Evolutionary conservation across 2,797 vertebrate genomes (phyloP), one percentile per base, ranked within the genome.

Genomic region (Peromyscus nudipes): DNA sequence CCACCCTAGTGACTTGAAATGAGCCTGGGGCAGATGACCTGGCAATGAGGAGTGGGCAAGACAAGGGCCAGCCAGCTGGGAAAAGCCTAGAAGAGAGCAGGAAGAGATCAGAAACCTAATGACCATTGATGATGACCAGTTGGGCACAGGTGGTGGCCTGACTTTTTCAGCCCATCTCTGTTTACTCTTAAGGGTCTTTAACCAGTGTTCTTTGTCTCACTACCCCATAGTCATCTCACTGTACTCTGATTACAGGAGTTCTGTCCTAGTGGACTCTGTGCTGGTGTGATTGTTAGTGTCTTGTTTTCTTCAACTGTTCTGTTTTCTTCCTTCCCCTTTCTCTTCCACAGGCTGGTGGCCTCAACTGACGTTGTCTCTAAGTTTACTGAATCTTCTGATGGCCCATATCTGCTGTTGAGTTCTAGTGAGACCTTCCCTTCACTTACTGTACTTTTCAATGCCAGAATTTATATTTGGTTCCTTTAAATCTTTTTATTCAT

Each of bases 391-490:
- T 94, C 76, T 85, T 79, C 49, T 69, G 60, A 6, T 17, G n/a
- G 46, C 40, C 82, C 49, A 29, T 8, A 69, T 64, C 19, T 81
- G 52, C 49, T 80, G 5, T 43, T 80, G 71, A 89, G 11, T 27
- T 23, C 12, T 27, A 55, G 21, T 73, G 82, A 88, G 76, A 80
- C 62, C 57, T 84, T 79, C 4, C 71, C 73, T 89, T 95, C 77
- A 12, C 23, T 85, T 67, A 46, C 5, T 77, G 27, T 81, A 16
- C 52, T 92, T 95, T 69, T n/a, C 29, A 81, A 90, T 52, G 52
- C 34, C 55, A 88, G 46, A 86, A 46, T 91, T 91, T 96, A 9
- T 88, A 3, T 88, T 85, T 89, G 79, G 5, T 37, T 27, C 65
- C 92, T n/a, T 90, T 43, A 86, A 67, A 7, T 60, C 7, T 40